A percentile compares a stretch with the other conserved stretches of the same genome.
Conservation (phyloP, 2,113 vertebrate genomes). For the Clinocottus analis region DNA sequence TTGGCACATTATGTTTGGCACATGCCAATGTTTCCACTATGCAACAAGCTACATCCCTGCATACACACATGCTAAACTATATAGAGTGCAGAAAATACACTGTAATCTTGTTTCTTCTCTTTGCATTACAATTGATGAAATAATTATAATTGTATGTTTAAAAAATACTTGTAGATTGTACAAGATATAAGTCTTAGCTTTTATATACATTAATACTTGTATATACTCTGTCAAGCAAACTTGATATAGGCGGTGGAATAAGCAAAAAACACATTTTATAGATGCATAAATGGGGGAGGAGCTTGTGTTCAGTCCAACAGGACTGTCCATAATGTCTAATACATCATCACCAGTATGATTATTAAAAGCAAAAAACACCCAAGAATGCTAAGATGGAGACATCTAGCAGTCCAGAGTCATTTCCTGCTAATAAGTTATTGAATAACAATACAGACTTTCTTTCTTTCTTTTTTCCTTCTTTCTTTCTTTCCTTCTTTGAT, state of each 20-base stretch:
- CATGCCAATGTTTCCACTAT: background rate
- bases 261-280: background rate
- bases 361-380: background rate
- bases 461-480: background rate
- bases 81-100: background rate
- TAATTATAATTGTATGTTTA: background rate
- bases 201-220: background rate
- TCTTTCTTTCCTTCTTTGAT: background rate
- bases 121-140: background rate
- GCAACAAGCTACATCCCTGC: background rate
- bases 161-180: background rate
- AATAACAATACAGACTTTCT: background rate
- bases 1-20: background rate
- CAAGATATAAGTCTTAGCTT: background rate
- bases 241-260: background rate
- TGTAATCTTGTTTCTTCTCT: no score
- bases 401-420: background rate
- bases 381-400: background rate
- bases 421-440: slow-evolving; percentile 1
- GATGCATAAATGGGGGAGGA: background rate
- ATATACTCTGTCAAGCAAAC: background rate
- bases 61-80: background rate
- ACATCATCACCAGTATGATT: background rate
- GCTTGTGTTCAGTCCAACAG: background rate
- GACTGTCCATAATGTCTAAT: background rate